phyloP scores from a whole-genome alignment of 2,113 vertebrate genomes.

The Chinchilla lanigera region DNA sequence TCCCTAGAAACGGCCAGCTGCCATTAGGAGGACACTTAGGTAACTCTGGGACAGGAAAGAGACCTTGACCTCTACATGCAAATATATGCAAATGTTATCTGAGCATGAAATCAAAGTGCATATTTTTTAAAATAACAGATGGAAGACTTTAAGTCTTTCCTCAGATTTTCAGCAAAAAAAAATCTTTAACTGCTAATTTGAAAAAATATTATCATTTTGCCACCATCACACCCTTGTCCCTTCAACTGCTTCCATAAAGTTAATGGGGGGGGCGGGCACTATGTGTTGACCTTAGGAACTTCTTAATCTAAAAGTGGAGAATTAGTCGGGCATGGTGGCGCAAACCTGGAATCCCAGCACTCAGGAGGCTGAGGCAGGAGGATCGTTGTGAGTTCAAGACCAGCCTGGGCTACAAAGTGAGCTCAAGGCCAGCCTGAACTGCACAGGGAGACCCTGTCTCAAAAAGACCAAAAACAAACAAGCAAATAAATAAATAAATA shows the following conservation, averaged over 20 bases:
- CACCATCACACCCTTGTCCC: not conserved
- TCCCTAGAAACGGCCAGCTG: not conserved
- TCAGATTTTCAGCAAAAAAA: not conserved
- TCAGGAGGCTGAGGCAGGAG: too few species aligned
- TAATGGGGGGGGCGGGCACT: not conserved
- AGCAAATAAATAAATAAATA: not conserved
- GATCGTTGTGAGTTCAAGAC: too few species aligned
- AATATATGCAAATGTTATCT: not conserved
- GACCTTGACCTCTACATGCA: not conserved
- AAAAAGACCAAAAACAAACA: too few species aligned
- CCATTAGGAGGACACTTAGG: not conserved
- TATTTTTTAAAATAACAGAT: not conserved
- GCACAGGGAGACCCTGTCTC: too few species aligned
- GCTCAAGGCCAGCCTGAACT: too few species aligned
- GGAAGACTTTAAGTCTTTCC: not conserved
- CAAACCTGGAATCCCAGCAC: too few species aligned
- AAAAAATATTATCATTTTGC: not conserved
- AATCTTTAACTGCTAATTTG: not conserved
- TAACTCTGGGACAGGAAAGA: not conserved
- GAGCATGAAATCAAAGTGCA: not conserved
- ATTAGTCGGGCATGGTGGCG: too few species aligned
- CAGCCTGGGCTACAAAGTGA: too few species aligned
- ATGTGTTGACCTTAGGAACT: not conserved
- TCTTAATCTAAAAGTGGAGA: not conserved
- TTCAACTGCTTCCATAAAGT: not conserved